Base-by-base conservation (phyloP, 2,797 vertebrate species). In the Epinephelus awoara region DNA sequence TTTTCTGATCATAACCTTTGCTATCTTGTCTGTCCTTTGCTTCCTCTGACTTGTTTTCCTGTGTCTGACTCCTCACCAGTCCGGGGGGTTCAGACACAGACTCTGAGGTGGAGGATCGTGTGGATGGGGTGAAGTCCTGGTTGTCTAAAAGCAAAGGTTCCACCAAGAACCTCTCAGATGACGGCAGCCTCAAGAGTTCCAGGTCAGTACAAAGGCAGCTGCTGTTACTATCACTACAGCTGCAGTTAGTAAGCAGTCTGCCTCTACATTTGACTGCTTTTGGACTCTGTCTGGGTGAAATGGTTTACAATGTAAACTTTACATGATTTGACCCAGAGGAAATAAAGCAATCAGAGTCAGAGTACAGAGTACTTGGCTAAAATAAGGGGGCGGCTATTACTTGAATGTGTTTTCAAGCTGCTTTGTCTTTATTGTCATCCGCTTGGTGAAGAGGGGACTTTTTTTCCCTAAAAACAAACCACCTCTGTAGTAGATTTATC, bases 71-170 rank as follows among this genome's bases (percentile, higher is more conserved):
- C 40, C 47, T 72, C 27, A 58, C 38, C 95, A 99, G 98, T 0
- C 97, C 96, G 3, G 98, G 97, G 0, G 97, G 97, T 87, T 99
- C 98, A 0, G 98, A 98, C 12, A 94, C 95, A 18, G 98, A 98
- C 89, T 99, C 97, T 0, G 98, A 99, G 90, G 89, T 97, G 83
- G 98, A 99, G 86, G 96, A 97, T 61, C 96, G 96, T 0, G 97
- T 98, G 57, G 98, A 99, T 0, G 97, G 97, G 21, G 97, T 98
- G 81, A 99, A 99, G 90, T 99, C 97, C 8, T 99, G 98, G 98
- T 95, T 99, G 79, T 99, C 98, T 47, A 99, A 98, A 95, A 99
- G 96, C 95, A 99, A 98, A 92, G 95, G 96, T 68, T 97, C 96
- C 4, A 92, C 96, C 88, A 99, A 98, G 94, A 96, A 97, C 0